Evolutionary conservation across 2,797 vertebrate species (phyloP).

Genomic region (Squalus acanthias): DNA sequence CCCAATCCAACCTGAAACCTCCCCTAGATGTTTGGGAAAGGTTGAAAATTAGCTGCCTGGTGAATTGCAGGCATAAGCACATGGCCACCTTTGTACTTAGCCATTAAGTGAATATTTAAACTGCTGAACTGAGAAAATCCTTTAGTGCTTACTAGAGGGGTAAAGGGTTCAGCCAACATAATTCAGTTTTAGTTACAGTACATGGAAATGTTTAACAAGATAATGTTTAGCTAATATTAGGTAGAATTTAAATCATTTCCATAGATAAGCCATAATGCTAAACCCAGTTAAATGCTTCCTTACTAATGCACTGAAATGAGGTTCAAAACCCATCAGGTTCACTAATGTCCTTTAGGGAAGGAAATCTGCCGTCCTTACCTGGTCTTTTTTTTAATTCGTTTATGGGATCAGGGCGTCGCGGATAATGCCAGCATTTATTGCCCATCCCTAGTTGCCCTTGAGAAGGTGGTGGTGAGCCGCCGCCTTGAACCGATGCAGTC

Average conservation of each 20-base stretch:
- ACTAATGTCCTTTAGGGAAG: no score
- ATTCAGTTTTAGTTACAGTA: neutral
- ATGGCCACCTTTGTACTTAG: neutral
- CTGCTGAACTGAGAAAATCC: neutral
- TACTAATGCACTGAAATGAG: neutral
- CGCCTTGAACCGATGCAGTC: no score
- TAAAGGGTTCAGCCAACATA: neutral
- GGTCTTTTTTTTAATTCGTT: no score
- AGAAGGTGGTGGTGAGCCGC: no score
- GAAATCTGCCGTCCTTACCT: no score
- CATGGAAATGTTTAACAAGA: neutral
- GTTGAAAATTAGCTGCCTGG: neutral
- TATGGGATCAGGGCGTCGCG: no score
- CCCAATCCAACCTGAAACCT: neutral
- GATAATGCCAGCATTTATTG: no score
- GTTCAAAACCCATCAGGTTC: neutral
- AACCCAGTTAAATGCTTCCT: neutral
- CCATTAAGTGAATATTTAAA: neutral
- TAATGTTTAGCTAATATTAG: neutral
- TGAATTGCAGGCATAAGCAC: neutral
- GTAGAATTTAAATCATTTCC: neutral
- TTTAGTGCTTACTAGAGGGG: neutral
- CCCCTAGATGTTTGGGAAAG: neutral
- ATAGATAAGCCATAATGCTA: neutral
- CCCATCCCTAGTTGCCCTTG: no score